Evolutionary conservation across 2,797 vertebrate species (phyloP).

Genomic region (Silurus aristotelis): DNA sequence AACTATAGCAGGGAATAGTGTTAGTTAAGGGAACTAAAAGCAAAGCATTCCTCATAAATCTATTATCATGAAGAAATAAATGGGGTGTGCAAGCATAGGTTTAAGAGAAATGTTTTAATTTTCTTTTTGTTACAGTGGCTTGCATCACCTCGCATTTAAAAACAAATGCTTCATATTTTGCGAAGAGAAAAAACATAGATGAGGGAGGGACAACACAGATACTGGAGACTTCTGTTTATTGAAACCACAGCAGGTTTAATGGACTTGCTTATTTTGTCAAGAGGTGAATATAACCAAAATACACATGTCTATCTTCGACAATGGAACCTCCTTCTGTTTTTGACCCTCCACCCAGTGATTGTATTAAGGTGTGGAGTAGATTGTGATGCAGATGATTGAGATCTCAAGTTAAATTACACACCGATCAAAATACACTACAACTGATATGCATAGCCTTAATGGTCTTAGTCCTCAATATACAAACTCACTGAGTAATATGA

Average conservation of each 20-base stretch:
- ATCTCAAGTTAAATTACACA: background rate
- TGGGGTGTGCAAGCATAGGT: background rate
- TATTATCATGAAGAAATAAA: background rate
- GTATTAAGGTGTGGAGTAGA: background rate
- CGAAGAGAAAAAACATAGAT: background rate
- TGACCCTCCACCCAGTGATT: background rate
- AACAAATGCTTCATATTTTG: background rate
- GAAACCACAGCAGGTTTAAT: background rate
- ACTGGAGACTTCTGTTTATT: background rate
- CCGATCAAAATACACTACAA: background rate
- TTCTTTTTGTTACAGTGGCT: background rate
- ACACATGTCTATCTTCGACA: background rate
- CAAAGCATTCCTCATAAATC: background rate
- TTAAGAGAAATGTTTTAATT: background rate
- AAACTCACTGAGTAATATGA: conserved; percentile 1
- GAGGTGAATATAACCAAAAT: background rate
- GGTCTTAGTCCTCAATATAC: background rate
- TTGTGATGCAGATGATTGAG: background rate
- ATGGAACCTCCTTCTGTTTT: background rate
- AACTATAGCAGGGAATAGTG: background rate
- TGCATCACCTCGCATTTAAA: conserved; percentile 9
- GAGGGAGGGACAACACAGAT: background rate
- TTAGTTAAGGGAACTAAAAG: background rate
- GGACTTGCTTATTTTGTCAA: background rate
- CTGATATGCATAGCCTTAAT: background rate